Evolutionary conservation across 2,113 vertebrate species (phyloP).

Genomic region (Microtus oregoni): DNA sequence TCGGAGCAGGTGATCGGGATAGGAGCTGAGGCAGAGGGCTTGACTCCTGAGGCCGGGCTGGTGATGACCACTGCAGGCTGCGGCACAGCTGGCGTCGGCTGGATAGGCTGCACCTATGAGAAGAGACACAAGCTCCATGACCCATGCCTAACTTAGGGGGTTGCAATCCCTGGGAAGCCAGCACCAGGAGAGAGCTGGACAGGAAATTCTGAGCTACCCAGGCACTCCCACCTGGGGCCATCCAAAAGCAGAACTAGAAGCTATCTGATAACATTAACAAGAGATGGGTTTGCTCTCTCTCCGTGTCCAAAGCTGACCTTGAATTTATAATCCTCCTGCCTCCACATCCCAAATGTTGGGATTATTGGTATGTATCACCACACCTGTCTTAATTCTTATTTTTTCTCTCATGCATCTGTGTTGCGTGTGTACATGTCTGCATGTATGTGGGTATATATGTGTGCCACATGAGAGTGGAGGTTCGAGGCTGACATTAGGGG

Average conservation of each 20-base stretch:
- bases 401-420: background rate
- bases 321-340: background rate
- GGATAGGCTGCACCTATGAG: constrained; percentile 87
- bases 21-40: constrained; percentile 84
- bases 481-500: background rate
- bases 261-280: background rate
- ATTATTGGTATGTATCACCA: no score
- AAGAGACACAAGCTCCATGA: constrained; percentile 33
- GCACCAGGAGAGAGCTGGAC: background rate
- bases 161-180: background rate
- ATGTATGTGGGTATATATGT: no score
- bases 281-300: background rate
- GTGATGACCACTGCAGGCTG: constrained; percentile 91
- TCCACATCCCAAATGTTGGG: background rate
- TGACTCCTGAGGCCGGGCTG: constrained; percentile 86
- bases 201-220: background rate
- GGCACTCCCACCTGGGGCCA: background rate
- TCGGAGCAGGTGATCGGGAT: constrained; percentile 92
- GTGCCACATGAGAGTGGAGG: no score
- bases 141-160: background rate
- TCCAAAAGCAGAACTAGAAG: background rate
- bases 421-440: no score
- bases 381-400: background rate
- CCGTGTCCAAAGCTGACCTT: background rate
- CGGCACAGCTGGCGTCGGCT: constrained; percentile 85